Evolutionary conservation across 2,113 vertebrate genomes (phyloP).

Genomic region (Heloderma charlesbogerti): DNA sequence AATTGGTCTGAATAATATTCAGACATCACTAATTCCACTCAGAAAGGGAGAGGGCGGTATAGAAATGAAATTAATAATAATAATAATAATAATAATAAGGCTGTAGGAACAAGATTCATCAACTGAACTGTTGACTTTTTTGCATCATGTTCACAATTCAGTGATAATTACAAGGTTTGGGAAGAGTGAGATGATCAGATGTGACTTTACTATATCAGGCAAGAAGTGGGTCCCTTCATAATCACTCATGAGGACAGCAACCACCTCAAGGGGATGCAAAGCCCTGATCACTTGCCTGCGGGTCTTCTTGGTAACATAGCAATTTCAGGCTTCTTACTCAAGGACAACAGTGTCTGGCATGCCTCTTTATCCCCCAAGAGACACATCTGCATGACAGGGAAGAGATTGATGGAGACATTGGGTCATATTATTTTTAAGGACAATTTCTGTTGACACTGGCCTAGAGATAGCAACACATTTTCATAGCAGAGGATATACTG

Average conservation of each 20-base stretch:
- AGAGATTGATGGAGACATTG: constrained; percentile 17
- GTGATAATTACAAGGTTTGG: neutral
- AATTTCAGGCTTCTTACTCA: neutral
- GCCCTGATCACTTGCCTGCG: neutral
- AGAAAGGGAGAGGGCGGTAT: neutral
- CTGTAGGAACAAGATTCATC: neutral
- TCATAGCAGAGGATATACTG: neutral
- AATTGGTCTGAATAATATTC: neutral
- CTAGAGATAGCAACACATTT: constrained; percentile 38
- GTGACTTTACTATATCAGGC: constrained; percentile 25
- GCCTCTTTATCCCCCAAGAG: neutral
- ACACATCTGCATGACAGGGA: constrained; percentile 21
- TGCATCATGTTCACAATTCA: constrained; percentile 5
- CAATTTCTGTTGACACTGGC: neutral
- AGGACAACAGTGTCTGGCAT: neutral
- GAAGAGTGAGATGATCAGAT: constrained; percentile 23
- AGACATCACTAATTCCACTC: neutral
- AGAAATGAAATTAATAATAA: too few species aligned
- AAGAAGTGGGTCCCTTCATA: constrained; percentile 8
- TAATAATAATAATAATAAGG: too few species aligned
- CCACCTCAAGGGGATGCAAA: neutral
- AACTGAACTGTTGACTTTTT: neutral
- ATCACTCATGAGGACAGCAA: neutral
- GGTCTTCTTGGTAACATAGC: neutral
- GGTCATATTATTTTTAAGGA: constrained; percentile 17